Conservation (phyloP, 2,888 invertebrate species). For the Asteroscopus sphinx region DNA sequence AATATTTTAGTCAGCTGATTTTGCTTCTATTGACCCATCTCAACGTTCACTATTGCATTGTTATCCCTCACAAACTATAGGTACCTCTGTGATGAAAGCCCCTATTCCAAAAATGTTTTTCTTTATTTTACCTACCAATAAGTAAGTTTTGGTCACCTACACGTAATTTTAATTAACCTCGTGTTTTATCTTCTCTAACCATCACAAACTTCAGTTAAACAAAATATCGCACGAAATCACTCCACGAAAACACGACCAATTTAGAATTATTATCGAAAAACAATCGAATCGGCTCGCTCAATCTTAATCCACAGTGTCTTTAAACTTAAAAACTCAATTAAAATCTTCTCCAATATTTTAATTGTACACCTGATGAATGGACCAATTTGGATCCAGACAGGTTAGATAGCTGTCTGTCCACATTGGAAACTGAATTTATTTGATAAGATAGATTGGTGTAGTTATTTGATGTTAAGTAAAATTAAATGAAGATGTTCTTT, state of each 20-base stretch:
- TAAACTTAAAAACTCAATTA: constrained; percentile 70
- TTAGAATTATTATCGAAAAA: constrained; percentile 43
- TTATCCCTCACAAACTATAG: too few species aligned
- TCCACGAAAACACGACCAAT: constrained; percentile 17
- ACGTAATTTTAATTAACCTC: constrained; percentile 15
- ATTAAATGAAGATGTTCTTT: too few species aligned
- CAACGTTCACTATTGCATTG: too few species aligned
- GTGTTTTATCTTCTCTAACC: constrained; percentile 13
- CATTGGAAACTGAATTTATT: constrained; percentile 44
- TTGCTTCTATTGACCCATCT: too few species aligned
- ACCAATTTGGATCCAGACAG: constrained; percentile 57
- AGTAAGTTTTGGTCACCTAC: constrained; percentile 10
- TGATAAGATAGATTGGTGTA: constrained; percentile 19
- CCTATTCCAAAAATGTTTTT: too few species aligned
- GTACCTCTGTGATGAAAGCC: too few species aligned
- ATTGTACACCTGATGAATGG: constrained; percentile 71
- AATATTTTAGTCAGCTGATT: too few species aligned
- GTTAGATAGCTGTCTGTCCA: constrained; percentile 34
- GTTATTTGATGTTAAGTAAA: constrained; percentile 11
- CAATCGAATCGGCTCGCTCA: constrained; percentile 37
- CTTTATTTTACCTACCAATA: too few species aligned
- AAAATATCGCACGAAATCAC: constrained; percentile 19
- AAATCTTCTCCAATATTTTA: constrained; percentile 66
- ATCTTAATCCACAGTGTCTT: constrained; percentile 45
- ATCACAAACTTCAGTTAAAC: constrained; percentile 3